phyloP scores from a whole-genome alignment of 1,140 invertebrate species.

The Reticulitermes speratus region DNA sequence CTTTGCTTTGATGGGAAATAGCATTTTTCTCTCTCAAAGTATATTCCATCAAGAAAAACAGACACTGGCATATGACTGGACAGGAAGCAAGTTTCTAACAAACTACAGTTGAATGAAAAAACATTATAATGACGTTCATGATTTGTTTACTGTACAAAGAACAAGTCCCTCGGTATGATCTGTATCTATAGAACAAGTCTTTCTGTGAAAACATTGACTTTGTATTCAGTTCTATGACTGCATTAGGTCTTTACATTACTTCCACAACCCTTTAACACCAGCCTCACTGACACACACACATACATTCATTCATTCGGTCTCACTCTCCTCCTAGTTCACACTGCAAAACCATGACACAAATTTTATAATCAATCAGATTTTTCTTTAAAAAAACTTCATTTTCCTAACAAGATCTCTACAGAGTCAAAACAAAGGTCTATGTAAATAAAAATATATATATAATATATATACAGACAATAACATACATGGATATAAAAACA shows the following conservation, averaged over 20 bases:
- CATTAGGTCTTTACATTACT: neutral
- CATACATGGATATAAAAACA: conserved; percentile 26
- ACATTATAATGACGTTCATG: conserved; percentile 12
- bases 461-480: conserved; percentile 27
- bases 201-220: neutral
- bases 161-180: conserved; percentile 26
- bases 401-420: neutral
- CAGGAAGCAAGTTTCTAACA: conserved; percentile 6
- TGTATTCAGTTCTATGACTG: neutral
- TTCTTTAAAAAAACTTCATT: conserved; percentile 11
- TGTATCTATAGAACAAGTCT: neutral
- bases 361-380: neutral
- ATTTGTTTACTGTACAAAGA: conserved; percentile 27
- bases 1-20: conserved; percentile 16
- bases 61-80: conserved; percentile 10
- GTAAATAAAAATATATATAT: neutral
- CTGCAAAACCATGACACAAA: neutral
- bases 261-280: neutral
- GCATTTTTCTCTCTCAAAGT: neutral
- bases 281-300: neutral
- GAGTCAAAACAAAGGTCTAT: neutral
- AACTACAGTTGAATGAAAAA: conserved; percentile 17
- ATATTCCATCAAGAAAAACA: conserved; percentile 13
- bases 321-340: neutral
- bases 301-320: neutral